Conservation (phyloP, 2,888 invertebrate species). For the Adineta ricciae region DNA sequence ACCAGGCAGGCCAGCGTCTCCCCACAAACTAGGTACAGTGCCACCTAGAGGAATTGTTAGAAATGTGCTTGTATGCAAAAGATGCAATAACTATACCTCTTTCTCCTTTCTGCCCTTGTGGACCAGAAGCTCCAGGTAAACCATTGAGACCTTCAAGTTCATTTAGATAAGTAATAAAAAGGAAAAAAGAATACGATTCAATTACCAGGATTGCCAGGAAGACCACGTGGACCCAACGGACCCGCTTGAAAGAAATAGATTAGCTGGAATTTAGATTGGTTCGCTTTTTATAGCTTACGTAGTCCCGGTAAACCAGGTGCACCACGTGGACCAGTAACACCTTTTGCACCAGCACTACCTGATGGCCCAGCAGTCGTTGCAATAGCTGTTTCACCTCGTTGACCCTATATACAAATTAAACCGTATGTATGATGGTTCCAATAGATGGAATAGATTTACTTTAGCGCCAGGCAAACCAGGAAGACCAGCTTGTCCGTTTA, state of each 20-base stretch:
- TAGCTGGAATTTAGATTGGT: neutral
- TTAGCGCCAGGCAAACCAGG: neutral
- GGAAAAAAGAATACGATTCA: neutral
- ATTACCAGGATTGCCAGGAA: neutral
- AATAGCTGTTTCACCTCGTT: constrained; percentile 11
- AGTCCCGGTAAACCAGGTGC: neutral
- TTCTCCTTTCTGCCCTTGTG: neutral
- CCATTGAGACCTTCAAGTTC: neutral
- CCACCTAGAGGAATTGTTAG: neutral
- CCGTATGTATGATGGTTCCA: neutral
- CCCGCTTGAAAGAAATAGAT: neutral
- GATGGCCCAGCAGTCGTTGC: neutral
- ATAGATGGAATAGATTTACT: neutral
- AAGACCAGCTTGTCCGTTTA: neutral
- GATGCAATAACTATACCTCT: neutral
- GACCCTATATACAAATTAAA: neutral
- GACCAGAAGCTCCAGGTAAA: neutral
- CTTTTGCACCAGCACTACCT: neutral
- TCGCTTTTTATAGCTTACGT: neutral
- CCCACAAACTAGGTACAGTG: neutral
- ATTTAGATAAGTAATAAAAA: neutral
- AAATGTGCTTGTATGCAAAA: neutral
- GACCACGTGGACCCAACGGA: neutral
- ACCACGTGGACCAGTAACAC: neutral
- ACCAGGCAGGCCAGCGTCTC: neutral